These are phyloP conservation scores for Polyommatus iphigenia DNA, from an alignment of 2,888 invertebrate genomes.

Conservation along the genomic window DNA sequence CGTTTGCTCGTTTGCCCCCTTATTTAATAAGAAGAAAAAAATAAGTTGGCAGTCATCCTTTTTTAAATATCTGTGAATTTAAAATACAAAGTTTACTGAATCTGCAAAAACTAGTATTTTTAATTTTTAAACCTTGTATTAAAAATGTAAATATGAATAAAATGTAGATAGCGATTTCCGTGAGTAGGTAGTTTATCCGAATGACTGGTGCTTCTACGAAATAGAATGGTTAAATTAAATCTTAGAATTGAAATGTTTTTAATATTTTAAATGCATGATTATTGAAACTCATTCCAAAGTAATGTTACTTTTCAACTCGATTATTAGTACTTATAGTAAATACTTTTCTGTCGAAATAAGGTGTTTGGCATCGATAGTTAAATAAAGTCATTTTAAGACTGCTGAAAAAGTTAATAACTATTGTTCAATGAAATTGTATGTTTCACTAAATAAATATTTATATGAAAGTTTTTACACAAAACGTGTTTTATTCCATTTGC, in stretches of 20 bases:
- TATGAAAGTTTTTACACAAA: constrained; percentile 19
- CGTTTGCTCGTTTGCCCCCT: too few species aligned
- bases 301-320: not conserved
- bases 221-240: not conserved
- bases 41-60: too few species aligned
- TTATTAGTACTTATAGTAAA: not conserved
- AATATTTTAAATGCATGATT: not conserved
- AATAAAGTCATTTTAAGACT: not conserved
- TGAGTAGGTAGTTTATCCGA: not conserved
- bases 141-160: constrained; percentile 18
- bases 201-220: not conserved
- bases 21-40: too few species aligned
- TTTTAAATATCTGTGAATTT: too few species aligned
- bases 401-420: not conserved
- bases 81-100: not conserved
- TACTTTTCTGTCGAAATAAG: not conserved
- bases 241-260: not conserved
- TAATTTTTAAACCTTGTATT: not conserved
- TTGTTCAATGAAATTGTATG: constrained; percentile 20
- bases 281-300: constrained; percentile 3
- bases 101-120: not conserved
- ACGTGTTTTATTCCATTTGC: constrained; percentile 15
- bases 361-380: not conserved
- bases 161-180: not conserved
- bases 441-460: constrained; percentile 29